Evolutionary conservation across 1,140 invertebrate genomes (phyloP).

Genomic region (Epicauta chinensis): DNA sequence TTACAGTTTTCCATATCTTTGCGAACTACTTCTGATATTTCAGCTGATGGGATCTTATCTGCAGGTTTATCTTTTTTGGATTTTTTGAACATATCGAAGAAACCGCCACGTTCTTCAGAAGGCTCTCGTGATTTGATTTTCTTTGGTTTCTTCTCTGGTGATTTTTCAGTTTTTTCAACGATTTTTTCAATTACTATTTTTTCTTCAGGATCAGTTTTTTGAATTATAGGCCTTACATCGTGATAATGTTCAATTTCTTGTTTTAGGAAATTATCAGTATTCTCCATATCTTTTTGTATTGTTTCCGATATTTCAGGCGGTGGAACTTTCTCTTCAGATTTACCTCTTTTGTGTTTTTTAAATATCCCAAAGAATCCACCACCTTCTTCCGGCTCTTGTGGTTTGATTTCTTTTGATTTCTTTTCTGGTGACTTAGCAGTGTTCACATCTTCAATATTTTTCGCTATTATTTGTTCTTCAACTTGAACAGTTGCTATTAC

Average conservation of each 20-base stretch:
- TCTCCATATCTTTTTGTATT: slow-evolving; percentile 7
- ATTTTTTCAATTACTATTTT: neutral
- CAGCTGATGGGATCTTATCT: neutral
- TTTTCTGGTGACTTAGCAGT: neutral
- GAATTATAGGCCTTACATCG: slow-evolving; percentile 15
- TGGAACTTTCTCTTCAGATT: slow-evolving; percentile 3
- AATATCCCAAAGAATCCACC: slow-evolving; percentile 15
- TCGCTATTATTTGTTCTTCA: neutral
- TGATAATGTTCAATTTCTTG: slow-evolving; percentile 19
- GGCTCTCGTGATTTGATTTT: neutral
- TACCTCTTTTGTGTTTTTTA: slow-evolving; percentile 9
- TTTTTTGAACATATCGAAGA: slow-evolving; percentile 17
- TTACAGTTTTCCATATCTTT: slow-evolving; percentile 14
- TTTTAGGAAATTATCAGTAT: slow-evolving; percentile 18
- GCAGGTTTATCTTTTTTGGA: slow-evolving; percentile 5
- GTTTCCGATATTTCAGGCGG: slow-evolving; percentile 4
- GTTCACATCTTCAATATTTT: neutral
- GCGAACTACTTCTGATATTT: slow-evolving; percentile 2
- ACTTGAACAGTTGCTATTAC: slow-evolving; percentile 2
- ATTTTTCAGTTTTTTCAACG: neutral
- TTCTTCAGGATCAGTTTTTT: slow-evolving; percentile 1
- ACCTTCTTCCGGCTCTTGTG: neutral
- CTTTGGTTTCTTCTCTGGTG: neutral
- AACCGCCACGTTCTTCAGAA: neutral
- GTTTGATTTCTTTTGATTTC: neutral